Percentiles rank a stretch among this genome's conserved stretches.
These are phyloP conservation scores for Myrmecobius fasciatus DNA, from an alignment of 2,113 vertebrate genomes.

Conservation along the genomic window DNA sequence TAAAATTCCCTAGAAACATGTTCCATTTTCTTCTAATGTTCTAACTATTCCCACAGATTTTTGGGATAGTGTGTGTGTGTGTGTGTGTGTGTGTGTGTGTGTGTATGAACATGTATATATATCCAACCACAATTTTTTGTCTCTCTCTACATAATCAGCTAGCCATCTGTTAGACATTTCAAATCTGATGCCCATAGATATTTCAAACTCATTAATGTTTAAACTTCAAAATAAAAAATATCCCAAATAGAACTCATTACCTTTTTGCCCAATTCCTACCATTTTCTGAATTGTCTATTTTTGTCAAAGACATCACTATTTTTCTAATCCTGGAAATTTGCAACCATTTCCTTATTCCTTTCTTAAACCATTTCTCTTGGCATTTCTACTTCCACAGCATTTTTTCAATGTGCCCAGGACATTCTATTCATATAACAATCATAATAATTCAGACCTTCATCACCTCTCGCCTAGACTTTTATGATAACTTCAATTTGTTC, in stretches of 20 bases:
- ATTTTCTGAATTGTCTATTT: not conserved
- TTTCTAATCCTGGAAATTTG: not conserved
- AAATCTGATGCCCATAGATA: not conserved
- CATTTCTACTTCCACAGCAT: not conserved
- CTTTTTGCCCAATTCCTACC: not conserved
- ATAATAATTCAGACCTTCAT: not conserved
- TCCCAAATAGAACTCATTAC: not conserved
- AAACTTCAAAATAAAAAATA: not conserved
- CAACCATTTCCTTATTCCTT: not conserved
- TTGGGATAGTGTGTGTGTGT: not conserved
- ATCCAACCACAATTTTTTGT: not conserved
- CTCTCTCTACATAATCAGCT: not conserved
- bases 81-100: not conserved
- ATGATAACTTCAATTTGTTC: not conserved
- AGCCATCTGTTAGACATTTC: not conserved
- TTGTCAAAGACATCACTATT: not conserved
- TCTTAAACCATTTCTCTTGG: not conserved
- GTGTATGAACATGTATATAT: too few relatives aligned
- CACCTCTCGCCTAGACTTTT: not conserved
- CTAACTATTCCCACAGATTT: not conserved
- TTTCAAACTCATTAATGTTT: not conserved
- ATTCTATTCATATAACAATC: not conserved
- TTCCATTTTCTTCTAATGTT: not conserved
- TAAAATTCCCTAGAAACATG: not conserved
- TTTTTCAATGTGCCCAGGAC: not conserved